phyloP scores from a whole-genome alignment of 2,113 vertebrate species.

The Pangasianodon gigas region DNA sequence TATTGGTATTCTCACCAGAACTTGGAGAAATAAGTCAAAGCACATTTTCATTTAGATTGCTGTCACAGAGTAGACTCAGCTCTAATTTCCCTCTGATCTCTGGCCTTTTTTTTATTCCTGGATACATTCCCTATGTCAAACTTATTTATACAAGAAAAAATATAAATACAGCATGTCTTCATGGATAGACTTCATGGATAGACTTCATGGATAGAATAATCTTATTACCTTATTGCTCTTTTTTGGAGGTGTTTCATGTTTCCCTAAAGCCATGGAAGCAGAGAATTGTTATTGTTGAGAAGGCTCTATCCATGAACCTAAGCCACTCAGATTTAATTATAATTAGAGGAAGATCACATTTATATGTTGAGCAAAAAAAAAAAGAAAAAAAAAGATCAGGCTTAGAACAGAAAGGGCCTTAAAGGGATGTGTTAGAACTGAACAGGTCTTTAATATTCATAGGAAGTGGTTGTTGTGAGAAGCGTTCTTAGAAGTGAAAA shows the following conservation, averaged over 20 bases:
- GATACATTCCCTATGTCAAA: slow-evolving; percentile 45
- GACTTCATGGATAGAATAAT: neutral
- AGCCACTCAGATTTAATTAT: slow-evolving; percentile 13
- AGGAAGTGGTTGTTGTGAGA: neutral
- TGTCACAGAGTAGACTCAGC: slow-evolving; percentile 58
- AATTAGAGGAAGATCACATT: slow-evolving; percentile 27
- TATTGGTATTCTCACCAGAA: slow-evolving; percentile 72
- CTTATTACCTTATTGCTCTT: slow-evolving; percentile 20
- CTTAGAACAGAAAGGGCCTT: neutral
- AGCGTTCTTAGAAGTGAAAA: neutral
- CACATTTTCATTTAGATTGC: slow-evolving; percentile 67
- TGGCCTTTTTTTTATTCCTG: slow-evolving; percentile 44
- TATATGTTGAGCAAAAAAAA: neutral
- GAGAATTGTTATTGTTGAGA: slow-evolving; percentile 22
- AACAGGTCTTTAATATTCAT: slow-evolving; percentile 5
- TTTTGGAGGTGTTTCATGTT: slow-evolving; percentile 32
- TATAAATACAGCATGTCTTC: slow-evolving; percentile 25
- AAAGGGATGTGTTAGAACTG: slow-evolving; percentile 9
- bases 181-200: neutral
- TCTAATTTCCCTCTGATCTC: slow-evolving; percentile 50
- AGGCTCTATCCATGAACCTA: slow-evolving; percentile 34
- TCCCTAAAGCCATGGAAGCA: neutral
- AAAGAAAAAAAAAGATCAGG: neutral
- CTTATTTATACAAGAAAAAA: slow-evolving; percentile 35
- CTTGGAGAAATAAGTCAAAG: slow-evolving; percentile 60